Percentiles rank a stretch among this genome's conserved stretches.
phyloP scores from a whole-genome alignment of 2,113 vertebrate genomes.

The Camelus dromedarius region DNA sequence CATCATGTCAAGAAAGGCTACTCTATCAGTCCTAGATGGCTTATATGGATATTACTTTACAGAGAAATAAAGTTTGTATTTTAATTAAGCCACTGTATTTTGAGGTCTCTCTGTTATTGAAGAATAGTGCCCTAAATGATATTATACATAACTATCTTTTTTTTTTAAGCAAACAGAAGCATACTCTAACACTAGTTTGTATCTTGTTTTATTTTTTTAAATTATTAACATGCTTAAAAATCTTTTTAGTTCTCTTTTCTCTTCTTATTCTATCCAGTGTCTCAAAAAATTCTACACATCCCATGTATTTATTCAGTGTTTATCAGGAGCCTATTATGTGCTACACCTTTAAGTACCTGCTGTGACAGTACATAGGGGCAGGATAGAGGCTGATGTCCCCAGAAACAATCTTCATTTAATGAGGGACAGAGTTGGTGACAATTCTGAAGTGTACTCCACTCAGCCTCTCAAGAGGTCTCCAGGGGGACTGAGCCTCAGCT shows the following conservation, averaged over 20 bases:
- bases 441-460: background rate
- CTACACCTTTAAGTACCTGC: background rate
- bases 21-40: background rate
- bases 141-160: background rate
- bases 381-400: background rate
- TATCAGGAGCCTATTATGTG: background rate
- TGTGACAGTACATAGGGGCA: background rate
- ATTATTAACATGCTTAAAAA: background rate
- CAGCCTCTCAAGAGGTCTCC: background rate
- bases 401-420: background rate
- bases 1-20: background rate
- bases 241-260: background rate
- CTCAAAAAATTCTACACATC: background rate
- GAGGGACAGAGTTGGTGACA: background rate
- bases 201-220: background rate
- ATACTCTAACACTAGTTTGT: background rate
- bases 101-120: background rate
- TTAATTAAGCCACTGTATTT: background rate
- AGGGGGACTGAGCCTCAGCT: background rate
- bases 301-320: background rate
- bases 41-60: background rate
- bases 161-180: background rate
- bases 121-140: background rate
- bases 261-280: background rate
- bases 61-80: background rate